Evolutionary conservation across 2,888 invertebrate species (phyloP).

Genomic region (Lochmaea capreae): DNA sequence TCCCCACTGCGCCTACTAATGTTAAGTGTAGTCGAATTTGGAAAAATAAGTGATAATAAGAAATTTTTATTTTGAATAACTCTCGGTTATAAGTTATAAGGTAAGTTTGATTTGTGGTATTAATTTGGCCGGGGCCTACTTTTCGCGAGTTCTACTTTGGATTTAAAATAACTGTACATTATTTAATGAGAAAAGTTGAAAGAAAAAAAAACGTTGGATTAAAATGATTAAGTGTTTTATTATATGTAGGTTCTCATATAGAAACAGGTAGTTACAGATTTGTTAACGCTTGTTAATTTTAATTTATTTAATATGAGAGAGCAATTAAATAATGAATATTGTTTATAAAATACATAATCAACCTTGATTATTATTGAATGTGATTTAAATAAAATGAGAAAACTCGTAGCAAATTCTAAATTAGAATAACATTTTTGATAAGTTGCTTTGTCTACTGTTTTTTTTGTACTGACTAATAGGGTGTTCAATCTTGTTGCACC

Average conservation of each 20-base stretch:
- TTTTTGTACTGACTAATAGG: no score
- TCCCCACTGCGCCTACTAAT: not conserved
- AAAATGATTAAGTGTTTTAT: not conserved
- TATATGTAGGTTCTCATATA: not conserved
- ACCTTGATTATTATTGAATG: no score
- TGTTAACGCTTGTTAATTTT: not conserved
- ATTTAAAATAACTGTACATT: constrained; percentile 14
- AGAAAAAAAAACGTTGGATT: not conserved
- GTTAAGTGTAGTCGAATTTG: constrained; percentile 3
- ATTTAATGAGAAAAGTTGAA: constrained; percentile 4
- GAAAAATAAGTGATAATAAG: not conserved
- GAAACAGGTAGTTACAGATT: not conserved
- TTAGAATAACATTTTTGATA: no score
- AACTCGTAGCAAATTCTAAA: no score
- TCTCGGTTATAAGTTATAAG: not conserved
- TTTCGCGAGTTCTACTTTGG: constrained; percentile 19
- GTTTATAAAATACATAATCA: not conserved
- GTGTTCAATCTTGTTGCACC: no score
- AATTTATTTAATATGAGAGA: not conserved
- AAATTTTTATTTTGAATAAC: not conserved
- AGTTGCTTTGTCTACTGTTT: no score
- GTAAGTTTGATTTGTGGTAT: not conserved
- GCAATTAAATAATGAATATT: not conserved
- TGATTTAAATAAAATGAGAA: no score
- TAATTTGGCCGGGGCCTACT: constrained; percentile 14